These are phyloP conservation scores for Ennomos quercinarius DNA, from an alignment of 2,888 invertebrate species.

Conservation along the genomic window DNA sequence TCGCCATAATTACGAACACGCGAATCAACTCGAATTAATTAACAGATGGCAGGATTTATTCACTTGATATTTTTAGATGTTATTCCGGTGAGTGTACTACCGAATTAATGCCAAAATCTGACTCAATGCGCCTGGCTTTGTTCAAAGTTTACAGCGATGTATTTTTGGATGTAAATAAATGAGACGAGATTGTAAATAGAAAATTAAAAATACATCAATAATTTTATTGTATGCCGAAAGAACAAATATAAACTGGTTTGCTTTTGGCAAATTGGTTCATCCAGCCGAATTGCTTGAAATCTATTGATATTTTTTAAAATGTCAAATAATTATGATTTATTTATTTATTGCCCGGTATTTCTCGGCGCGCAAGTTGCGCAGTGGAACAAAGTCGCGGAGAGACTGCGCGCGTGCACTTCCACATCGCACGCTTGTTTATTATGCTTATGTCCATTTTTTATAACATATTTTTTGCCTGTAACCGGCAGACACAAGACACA, in stretches of 20 bases:
- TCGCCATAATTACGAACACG: constrained; percentile 58
- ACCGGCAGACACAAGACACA: constrained; percentile 35
- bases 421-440: constrained; percentile 41
- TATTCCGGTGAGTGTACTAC: constrained; percentile 51
- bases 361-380: constrained; percentile 55
- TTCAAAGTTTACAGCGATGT: constrained; percentile 30
- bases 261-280: too few relatives aligned
- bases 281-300: background rate
- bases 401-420: constrained; percentile 57
- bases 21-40: constrained; percentile 47
- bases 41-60: constrained; percentile 44
- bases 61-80: constrained; percentile 51
- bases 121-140: constrained; percentile 44
- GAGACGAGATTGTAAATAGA: background rate
- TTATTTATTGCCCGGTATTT: constrained; percentile 1
- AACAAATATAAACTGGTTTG: too few relatives aligned
- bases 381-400: constrained; percentile 55
- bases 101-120: constrained; percentile 60
- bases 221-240: too few relatives aligned
- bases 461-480: constrained; percentile 47
- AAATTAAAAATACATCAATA: too few relatives aligned
- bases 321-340: background rate
- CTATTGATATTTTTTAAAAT: background rate
- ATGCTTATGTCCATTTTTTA: constrained; percentile 42
- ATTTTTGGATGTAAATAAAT: constrained; percentile 18